Percentiles rank a stretch among this genome's conserved stretches.
Evolutionary conservation across 2,113 vertebrate species (phyloP).

Genomic region (Orientallactaga bullata): DNA sequence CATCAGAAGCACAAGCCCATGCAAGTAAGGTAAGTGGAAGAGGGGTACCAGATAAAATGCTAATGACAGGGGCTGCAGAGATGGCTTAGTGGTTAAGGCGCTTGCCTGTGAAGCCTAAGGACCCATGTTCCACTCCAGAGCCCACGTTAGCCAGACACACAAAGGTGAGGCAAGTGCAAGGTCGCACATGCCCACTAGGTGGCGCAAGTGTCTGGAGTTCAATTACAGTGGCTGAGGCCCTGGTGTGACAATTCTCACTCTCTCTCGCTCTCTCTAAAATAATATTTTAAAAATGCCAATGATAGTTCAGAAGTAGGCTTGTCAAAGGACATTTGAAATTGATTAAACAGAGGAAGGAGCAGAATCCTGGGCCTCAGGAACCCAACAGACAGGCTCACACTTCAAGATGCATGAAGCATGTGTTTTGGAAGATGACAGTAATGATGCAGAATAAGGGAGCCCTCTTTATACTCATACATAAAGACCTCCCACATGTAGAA

Average conservation of each 20-base stretch:
- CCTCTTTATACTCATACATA: not conserved
- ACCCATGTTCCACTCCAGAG: too few relatives aligned
- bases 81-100: too few relatives aligned
- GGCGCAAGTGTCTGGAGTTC: too few relatives aligned
- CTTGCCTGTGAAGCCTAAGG: too few relatives aligned
- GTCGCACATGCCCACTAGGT: too few relatives aligned
- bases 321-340: not conserved
- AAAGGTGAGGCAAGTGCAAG: too few relatives aligned
- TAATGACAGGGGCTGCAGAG: not conserved
- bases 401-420: not conserved
- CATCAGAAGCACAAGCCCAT: not conserved
- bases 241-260: too few relatives aligned
- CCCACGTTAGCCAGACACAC: too few relatives aligned
- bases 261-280: too few relatives aligned
- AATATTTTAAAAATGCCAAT: not conserved
- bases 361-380: not conserved
- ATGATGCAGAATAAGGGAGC: not conserved
- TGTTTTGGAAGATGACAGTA: not conserved
- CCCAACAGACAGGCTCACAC: not conserved
- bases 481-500: not conserved
- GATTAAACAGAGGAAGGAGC: not conserved
- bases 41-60: too few relatives aligned
- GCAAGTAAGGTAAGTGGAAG: not conserved
- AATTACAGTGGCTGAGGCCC: too few relatives aligned
- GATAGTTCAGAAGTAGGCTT: not conserved